phyloP scores from a whole-genome alignment of 2,113 vertebrate species.

The Carlito syrichta region DNA sequence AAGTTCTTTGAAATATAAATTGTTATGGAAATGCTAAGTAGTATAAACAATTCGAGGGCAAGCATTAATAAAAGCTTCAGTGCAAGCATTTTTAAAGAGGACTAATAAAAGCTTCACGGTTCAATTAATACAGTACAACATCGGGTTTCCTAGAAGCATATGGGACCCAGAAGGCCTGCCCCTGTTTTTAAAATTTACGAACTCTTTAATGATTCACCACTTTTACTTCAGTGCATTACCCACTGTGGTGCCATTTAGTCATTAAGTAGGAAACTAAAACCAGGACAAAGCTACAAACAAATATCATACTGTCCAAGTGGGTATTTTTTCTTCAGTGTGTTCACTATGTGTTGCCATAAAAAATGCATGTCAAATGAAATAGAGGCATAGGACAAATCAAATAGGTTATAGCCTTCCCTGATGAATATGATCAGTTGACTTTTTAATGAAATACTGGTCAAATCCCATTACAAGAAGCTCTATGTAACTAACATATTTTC shows the following conservation, averaged over 20 bases:
- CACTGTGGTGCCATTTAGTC: slow-evolving; percentile 61
- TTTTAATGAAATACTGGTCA: slow-evolving; percentile 52
- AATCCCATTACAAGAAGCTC: not conserved
- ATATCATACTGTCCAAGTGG: slow-evolving; percentile 55
- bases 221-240: slow-evolving; percentile 50
- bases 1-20: slow-evolving; percentile 72
- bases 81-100: slow-evolving; percentile 70
- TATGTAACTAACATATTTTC: slow-evolving; percentile 18
- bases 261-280: slow-evolving; percentile 67
- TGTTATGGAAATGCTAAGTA: slow-evolving; percentile 68
- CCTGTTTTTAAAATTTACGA: slow-evolving; percentile 75
- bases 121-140: slow-evolving; percentile 71
- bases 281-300: slow-evolving; percentile 66
- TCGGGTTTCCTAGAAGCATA: slow-evolving; percentile 63
- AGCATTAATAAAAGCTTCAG: slow-evolving; percentile 70
- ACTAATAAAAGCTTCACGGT: slow-evolving; percentile 70
- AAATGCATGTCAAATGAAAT: slow-evolving; percentile 45
- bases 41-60: slow-evolving; percentile 70
- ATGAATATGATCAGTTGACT: not conserved
- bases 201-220: slow-evolving; percentile 74
- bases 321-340: slow-evolving; percentile 40
- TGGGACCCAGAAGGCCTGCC: slow-evolving; percentile 68
- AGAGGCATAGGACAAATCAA: not conserved
- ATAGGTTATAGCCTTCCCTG: slow-evolving; percentile 31
- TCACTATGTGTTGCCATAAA: slow-evolving; percentile 10